Evolutionary conservation across 2,888 invertebrate species (phyloP), one percentile per base, ranked within the genome.

Genomic region (Andrena haemorrhoa): DNA sequence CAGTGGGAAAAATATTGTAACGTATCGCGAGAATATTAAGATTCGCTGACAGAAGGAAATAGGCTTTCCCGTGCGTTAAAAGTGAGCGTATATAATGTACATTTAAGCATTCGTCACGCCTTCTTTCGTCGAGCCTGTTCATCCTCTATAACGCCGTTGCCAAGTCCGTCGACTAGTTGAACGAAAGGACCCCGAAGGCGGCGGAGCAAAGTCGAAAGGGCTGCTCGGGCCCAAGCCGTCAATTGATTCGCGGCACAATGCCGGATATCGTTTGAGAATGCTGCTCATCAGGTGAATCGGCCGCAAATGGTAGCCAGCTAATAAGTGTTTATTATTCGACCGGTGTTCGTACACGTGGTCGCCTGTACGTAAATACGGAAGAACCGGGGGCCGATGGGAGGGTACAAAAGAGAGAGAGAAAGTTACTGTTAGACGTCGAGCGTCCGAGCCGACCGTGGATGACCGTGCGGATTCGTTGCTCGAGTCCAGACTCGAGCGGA

Each of bases 251-350:
- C 75, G 65, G 53, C 82, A 83, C 87, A 85, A 86, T 83, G 74
- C 65, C 61, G 66, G 73, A 69, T 86, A 85, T 88, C 88, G 79
- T 51, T 33, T 73, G 75, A 87, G 84, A 88, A 88, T 88, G 83
- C 76, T 83, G 85, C 91, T 92, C 92, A 91, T 92, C 91, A 91
- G 88, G 86, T 92, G 91, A 92, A 92, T 91, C 90, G 87, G 75
- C 82, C 87, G 89, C 89, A 91, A 92, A 90, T 91, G 89, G 91
- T 90, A 90, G 90, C 90, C 81, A 70, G 84, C 87, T 89, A 89
- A 89, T 90, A 90, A 90, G 87, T 84, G 83, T 80, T 78, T 84
- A 86, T 90, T 88, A 89, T 90, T 83, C 85, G 83, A 69, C 49
- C 75, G 81, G 64, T 73, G 72, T 73, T 41, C 79, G 71, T 81